phyloP scores from a whole-genome alignment of 2,797 vertebrate genomes.

The Neopelma chrysocephalum region DNA sequence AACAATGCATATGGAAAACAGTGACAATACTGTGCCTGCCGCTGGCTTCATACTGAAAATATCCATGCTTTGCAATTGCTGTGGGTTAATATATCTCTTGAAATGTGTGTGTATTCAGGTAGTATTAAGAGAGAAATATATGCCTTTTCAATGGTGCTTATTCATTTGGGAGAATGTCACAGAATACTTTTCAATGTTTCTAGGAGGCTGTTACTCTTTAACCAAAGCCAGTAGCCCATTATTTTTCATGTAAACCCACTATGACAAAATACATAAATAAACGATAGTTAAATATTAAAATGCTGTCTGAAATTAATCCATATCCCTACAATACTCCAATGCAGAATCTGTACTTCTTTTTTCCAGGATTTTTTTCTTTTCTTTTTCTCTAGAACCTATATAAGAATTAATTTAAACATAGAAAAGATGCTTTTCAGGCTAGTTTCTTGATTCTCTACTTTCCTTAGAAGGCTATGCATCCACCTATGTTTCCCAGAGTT shows the following conservation, averaged over 20 bases:
- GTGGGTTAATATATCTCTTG: not conserved
- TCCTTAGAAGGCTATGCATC: not conserved
- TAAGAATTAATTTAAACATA: constrained; percentile 39
- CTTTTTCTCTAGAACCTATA: constrained; percentile 42
- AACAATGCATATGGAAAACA: not conserved
- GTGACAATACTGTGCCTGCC: not conserved
- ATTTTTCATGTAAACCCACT: constrained; percentile 30
- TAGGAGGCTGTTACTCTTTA: constrained; percentile 4
- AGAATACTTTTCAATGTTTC: constrained; percentile 13
- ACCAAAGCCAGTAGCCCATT: constrained; percentile 5
- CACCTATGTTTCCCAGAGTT: constrained; percentile 15
- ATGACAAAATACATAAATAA: constrained; percentile 37
- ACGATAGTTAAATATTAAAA: constrained; percentile 47
- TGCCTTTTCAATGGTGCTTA: not conserved
- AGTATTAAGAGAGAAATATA: constrained; percentile 15
- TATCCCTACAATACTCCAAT: not conserved
- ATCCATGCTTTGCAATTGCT: constrained; percentile 4
- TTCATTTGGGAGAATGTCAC: not conserved
- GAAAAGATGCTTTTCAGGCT: constrained; percentile 27
- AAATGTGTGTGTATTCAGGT: constrained; percentile 18
- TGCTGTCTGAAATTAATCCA: constrained; percentile 46
- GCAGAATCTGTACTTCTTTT: constrained; percentile 20
- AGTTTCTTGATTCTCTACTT: constrained; percentile 9
- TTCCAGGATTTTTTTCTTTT: not conserved
- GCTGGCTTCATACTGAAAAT: not conserved